A percentile compares a stretch with the other conserved stretches of the same genome.
phyloP scores from a whole-genome alignment of 1,140 invertebrate genomes.

The Bombus superbus region DNA sequence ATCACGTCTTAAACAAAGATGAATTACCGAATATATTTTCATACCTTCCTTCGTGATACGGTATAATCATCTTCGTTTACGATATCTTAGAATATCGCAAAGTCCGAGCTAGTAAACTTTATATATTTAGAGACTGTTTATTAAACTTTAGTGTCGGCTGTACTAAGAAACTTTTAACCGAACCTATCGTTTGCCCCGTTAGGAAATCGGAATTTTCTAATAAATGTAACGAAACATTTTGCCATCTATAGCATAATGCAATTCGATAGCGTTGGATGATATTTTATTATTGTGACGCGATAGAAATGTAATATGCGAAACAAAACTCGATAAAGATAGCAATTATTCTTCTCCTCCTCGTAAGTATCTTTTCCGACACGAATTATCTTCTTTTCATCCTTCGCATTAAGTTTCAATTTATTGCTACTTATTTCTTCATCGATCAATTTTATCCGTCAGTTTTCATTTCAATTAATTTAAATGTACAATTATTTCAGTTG shows the following conservation, averaged over 20 bases:
- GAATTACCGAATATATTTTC: slow-evolving; percentile 1
- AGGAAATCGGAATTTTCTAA: no score
- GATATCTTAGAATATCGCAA: background rate
- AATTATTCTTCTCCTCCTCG: background rate
- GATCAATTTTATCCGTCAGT: background rate
- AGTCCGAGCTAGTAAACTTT: background rate
- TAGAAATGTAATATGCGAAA: background rate
- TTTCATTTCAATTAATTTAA: no score
- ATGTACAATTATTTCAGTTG: no score
- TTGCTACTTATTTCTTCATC: background rate
- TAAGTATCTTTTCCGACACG: background rate
- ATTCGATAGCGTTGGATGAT: background rate
- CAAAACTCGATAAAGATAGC: background rate
- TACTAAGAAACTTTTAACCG: no score
- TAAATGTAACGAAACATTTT: no score
- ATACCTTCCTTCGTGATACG: background rate
- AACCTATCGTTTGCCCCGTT: no score
- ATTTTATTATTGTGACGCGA: background rate
- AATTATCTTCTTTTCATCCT: background rate
- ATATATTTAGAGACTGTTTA: background rate
- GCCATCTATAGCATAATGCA: background rate
- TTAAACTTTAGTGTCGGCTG: no score
- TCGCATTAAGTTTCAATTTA: background rate
- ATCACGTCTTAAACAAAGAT: background rate
- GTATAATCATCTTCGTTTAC: background rate